Conservation (phyloP, 2,888 invertebrate genomes). For the Parnassius smintheus region DNA sequence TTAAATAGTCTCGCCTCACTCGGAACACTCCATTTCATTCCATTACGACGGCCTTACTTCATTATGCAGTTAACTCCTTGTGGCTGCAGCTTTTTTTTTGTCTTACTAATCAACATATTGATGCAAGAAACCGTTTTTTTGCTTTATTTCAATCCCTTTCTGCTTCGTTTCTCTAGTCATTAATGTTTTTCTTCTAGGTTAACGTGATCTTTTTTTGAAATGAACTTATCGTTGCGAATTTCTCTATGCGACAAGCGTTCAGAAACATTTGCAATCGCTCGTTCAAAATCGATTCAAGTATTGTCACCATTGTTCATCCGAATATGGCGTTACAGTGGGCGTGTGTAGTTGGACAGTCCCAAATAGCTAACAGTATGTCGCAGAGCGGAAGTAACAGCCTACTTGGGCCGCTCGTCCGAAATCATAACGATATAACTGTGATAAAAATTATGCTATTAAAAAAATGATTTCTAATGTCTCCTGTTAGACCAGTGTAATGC, state of each 20-base stretch:
- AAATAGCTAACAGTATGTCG: constrained; percentile 28
- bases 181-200: constrained; percentile 4
- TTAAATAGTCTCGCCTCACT: constrained; percentile 73
- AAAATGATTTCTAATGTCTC: neutral
- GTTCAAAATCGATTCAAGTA: constrained; percentile 20
- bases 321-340: constrained; percentile 21
- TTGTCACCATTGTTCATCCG: constrained; percentile 23
- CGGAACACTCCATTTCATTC: constrained; percentile 57
- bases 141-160: constrained; percentile 3
- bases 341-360: constrained; percentile 25
- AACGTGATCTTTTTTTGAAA: neutral
- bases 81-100: constrained; percentile 13
- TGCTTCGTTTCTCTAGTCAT: neutral
- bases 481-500: neutral
- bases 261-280: constrained; percentile 13
- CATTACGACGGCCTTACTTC: constrained; percentile 54
- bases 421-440: constrained; percentile 25
- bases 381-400: constrained; percentile 28
- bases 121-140: neutral
- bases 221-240: neutral
- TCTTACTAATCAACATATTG: constrained; percentile 6
- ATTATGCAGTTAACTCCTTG: constrained; percentile 26
- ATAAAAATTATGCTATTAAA: constrained; percentile 18
- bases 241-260: neutral
- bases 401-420: constrained; percentile 25